Evolutionary conservation across 1,140 invertebrate species (phyloP), one percentile per base, ranked within the genome.

Genomic region (Spodoptera litura): DNA sequence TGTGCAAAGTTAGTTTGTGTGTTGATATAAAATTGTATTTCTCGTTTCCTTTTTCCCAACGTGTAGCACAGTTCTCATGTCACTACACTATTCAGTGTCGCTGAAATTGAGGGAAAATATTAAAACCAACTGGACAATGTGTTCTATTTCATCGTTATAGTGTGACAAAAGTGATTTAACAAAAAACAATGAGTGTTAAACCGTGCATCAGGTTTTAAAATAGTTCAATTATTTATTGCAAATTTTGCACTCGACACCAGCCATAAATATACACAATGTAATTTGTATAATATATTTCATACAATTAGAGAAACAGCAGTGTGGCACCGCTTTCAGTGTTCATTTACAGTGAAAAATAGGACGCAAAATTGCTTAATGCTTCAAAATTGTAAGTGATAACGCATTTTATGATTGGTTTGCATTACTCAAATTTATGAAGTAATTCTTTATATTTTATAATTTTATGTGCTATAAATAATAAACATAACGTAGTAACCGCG

Each of bases 211-310:
- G 92, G 91, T 94, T 89, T 85, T 91, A 89, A 72, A 89, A 87
- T 83, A 89, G 79, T 87, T 88, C 70, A 89, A 91, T 90, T 87
- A 86, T 87, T 89, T 87, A 85, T 88, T 86, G 83, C 82, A 87
- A 89, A 89, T 84, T 85, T 92, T 89, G 91, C 92, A 94, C 92
- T 83, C 84, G 85, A 89, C 89, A 94, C 91, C 81, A 91, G 88
- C 88, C 83, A 91, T 89, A 89, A 88, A 85, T 85, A 88, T 87
- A 88, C 91, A 91, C 91, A 94, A 94, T 92, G 92, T 94, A 94
- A 93, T 93, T 90, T 91, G 83, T 87, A 89, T 77, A 87, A 87
- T 87, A 85, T 84, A 80, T 85, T 88, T 87, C 83, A 82, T 58
- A 76, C 80, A 80, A 71, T 85, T 87, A 83, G 84, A 84, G 80